A percentile compares a stretch with the other conserved stretches of the same genome.
Evolutionary conservation across 2,113 vertebrate genomes (phyloP).

Genomic region (Marmota flaviventris): DNA sequence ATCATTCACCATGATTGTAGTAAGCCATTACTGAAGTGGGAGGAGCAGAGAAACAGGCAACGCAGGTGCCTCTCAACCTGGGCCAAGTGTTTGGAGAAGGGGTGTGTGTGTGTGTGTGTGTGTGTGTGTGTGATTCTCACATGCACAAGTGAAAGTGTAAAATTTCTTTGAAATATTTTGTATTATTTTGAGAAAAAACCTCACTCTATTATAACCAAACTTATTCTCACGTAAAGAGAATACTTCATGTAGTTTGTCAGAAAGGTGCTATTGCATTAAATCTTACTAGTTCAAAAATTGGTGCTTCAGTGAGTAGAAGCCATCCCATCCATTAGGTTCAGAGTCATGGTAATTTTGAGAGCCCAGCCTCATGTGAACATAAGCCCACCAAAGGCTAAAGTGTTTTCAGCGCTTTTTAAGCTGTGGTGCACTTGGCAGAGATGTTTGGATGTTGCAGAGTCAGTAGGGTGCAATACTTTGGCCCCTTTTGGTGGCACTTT

Average conservation of each 20-base stretch:
- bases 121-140: background rate
- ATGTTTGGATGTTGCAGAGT: background rate
- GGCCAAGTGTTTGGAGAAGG: background rate
- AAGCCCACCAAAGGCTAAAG: background rate
- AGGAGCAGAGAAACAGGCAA: too few relatives aligned
- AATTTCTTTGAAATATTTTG: background rate
- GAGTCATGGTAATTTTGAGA: background rate
- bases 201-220: background rate
- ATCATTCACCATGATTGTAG: background rate
- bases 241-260: background rate
- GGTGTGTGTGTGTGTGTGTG: background rate
- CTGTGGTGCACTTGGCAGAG: background rate
- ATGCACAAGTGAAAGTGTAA: background rate
- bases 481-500: background rate
- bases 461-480: background rate
- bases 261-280: background rate
- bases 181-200: slow-evolving; percentile 26
- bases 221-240: background rate
- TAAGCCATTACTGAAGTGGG: too few relatives aligned
- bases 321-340: background rate
- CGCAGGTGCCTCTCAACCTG: background rate
- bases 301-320: slow-evolving; percentile 1
- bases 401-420: slow-evolving; percentile 17
- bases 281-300: background rate
- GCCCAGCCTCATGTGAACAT: background rate